phyloP scores from a whole-genome alignment of 2,113 vertebrate species.

The Brachionichthys hirsutus region DNA sequence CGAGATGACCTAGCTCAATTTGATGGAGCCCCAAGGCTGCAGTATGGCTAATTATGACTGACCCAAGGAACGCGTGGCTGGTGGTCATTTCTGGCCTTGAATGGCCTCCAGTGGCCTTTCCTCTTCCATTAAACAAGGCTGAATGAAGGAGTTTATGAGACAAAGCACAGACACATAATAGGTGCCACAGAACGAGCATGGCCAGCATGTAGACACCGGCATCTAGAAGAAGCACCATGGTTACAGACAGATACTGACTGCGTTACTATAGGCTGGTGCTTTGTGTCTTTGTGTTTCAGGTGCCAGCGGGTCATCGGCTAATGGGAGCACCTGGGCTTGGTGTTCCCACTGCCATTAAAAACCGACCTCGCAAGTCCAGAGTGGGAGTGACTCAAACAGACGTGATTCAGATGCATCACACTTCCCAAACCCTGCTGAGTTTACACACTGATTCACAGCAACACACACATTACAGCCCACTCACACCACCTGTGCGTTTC shows the following conservation, averaged over 20 bases:
- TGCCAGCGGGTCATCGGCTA: no score
- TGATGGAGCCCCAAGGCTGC: conserved; percentile 57
- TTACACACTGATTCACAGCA: no score
- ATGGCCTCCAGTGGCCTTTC: conserved; percentile 22
- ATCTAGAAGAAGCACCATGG: neutral
- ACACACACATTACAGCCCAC: no score
- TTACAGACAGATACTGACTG: neutral
- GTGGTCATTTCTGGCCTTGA: conserved; percentile 39
- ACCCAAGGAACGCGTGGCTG: conserved; percentile 49
- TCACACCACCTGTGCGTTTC: no score
- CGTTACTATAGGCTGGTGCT: no score
- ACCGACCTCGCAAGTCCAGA: no score
- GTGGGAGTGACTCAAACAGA: no score
- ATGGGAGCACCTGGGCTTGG: no score
- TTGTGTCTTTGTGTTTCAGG: no score
- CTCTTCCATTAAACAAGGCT: conserved; percentile 57
- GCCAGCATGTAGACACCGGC: neutral
- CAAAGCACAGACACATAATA: conserved; percentile 7
- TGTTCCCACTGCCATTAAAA: no score
- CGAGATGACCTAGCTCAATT: conserved; percentile 63
- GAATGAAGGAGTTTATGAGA: conserved; percentile 34
- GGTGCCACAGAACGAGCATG: neutral
- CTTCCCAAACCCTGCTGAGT: no score
- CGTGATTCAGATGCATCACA: no score
- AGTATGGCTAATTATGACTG: conserved; percentile 69